Evolutionary conservation across 2,888 invertebrate species (phyloP).

Genomic region (Toxonevra muliebris): DNA sequence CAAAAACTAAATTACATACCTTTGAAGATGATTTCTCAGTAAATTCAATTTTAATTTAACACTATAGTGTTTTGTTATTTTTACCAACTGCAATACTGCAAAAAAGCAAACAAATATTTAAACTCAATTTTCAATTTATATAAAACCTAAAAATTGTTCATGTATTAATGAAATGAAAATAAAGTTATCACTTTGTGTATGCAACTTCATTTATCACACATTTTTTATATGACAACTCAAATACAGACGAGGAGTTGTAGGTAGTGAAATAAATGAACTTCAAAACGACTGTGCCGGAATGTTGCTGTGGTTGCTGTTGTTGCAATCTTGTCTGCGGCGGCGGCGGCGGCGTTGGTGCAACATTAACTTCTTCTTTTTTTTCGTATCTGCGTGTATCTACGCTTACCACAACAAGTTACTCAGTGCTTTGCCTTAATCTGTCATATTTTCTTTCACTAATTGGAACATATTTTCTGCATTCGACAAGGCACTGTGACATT

Average conservation of each 20-base stretch:
- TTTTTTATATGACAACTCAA: slow-evolving; percentile 58
- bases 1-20: too few relatives aligned
- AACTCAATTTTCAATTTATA: too few relatives aligned
- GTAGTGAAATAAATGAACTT: too few relatives aligned
- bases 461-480: slow-evolving; percentile 51
- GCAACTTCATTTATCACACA: slow-evolving; percentile 61
- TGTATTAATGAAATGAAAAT: slow-evolving; percentile 8
- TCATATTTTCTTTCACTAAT: slow-evolving; percentile 56
- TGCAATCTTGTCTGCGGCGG: not conserved
- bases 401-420: too few relatives aligned
- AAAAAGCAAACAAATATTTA: too few relatives aligned
- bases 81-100: too few relatives aligned
- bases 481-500: slow-evolving; percentile 3
- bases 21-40: too few relatives aligned
- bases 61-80: too few relatives aligned
- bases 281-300: too few relatives aligned
- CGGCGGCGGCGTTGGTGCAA: not conserved
- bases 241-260: not conserved
- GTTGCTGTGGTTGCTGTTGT: not conserved
- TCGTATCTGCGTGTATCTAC: not conserved
- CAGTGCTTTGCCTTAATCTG: slow-evolving; percentile 42
- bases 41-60: too few relatives aligned
- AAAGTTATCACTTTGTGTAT: slow-evolving; percentile 58
- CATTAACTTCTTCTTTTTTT: slow-evolving; percentile 7
- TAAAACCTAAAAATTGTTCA: too few relatives aligned